Evolutionary conservation across 2,797 vertebrate genomes (phyloP).

Genomic region (Dipus sagitta): DNA sequence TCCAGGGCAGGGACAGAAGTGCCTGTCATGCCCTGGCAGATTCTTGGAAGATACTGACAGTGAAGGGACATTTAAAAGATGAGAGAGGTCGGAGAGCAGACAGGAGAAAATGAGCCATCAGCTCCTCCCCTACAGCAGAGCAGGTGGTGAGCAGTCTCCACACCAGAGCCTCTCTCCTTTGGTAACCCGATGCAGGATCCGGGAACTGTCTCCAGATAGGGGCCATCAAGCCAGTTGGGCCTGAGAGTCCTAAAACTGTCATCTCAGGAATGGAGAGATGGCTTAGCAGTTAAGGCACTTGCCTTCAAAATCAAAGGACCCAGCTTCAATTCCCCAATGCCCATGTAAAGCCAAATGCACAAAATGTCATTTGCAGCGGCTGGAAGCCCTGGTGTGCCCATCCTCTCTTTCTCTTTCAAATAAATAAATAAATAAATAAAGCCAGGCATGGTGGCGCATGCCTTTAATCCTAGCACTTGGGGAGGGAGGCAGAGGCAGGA

Average conservation of each 20-base stretch:
- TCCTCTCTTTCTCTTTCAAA: too few relatives aligned
- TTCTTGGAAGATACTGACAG: background rate
- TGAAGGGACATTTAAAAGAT: background rate
- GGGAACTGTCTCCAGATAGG: background rate
- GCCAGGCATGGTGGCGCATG: too few relatives aligned
- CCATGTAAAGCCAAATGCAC: too few relatives aligned
- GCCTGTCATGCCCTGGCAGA: background rate
- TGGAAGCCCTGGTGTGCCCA: too few relatives aligned
- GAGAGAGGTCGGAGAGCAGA: background rate
- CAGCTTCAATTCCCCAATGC: too few relatives aligned
- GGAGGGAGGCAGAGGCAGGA: too few relatives aligned
- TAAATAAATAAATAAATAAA: too few relatives aligned
- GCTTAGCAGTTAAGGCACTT: too few relatives aligned
- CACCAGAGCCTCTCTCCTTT: background rate
- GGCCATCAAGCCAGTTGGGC: background rate
- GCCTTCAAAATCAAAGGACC: too few relatives aligned
- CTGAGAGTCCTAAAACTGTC: background rate
- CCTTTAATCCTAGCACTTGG: too few relatives aligned
- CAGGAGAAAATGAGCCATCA: background rate
- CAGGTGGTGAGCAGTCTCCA: background rate
- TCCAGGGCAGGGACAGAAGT: background rate
- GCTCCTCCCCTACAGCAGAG: background rate
- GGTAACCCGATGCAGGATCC: slow-evolving; percentile 25
- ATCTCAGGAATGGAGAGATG: too few relatives aligned
- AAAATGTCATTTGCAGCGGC: too few relatives aligned